Conservation (phyloP, 2,888 invertebrate species). For the Lasioglossum oenotherae region DNA sequence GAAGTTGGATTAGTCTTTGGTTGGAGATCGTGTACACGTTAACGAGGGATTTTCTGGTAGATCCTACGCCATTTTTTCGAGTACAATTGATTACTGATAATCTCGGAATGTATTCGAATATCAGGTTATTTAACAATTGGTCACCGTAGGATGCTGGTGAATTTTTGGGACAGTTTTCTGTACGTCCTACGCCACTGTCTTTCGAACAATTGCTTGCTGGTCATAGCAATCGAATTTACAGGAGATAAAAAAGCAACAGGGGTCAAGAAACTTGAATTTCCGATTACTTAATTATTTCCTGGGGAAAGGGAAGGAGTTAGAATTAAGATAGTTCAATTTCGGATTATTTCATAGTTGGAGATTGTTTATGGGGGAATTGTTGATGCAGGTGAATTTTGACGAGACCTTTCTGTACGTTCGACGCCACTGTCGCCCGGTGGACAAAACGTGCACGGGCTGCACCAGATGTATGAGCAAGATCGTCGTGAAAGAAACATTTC, state of each 20-base stretch:
- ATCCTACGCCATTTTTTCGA: too few species aligned
- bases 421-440: constrained; percentile 53
- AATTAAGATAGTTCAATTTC: not conserved
- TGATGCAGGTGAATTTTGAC: not conserved
- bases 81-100: too few species aligned
- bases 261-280: too few species aligned
- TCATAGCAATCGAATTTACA: too few species aligned
- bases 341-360: not conserved
- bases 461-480: constrained; percentile 71
- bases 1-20: not conserved
- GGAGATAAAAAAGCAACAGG: too few species aligned
- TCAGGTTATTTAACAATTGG: too few species aligned
- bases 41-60: too few species aligned
- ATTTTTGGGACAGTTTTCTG: not conserved
- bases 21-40: too few species aligned
- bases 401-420: not conserved
- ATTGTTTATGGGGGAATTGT: not conserved
- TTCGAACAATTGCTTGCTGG: not conserved
- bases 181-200: not conserved
- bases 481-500: constrained; percentile 75
- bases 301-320: not conserved
- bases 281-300: too few species aligned
- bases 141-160: too few species aligned
- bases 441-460: constrained; percentile 63
- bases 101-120: too few species aligned